phyloP scores from a whole-genome alignment of 2,888 invertebrate genomes.

The Acleris holmiana region DNA sequence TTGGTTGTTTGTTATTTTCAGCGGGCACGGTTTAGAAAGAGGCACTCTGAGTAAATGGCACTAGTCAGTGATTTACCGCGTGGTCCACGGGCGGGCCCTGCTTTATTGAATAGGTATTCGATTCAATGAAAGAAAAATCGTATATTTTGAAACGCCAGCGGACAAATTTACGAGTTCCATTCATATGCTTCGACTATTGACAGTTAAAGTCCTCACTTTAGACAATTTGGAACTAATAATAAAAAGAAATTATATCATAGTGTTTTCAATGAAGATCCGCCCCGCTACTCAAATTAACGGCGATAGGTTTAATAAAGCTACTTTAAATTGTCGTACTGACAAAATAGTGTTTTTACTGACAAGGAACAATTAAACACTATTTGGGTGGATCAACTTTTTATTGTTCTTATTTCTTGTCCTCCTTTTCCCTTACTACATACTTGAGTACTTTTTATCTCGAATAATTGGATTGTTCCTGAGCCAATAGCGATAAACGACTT shows the following conservation, averaged over 20 bases:
- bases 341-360: too few relatives aligned
- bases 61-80: conserved; percentile 70
- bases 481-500: too few relatives aligned
- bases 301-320: too few relatives aligned
- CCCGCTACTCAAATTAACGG: too few relatives aligned
- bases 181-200: conserved; percentile 67
- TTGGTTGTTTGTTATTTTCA: conserved; percentile 18
- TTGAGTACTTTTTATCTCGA: too few relatives aligned
- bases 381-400: too few relatives aligned
- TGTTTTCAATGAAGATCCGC: background rate
- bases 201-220: conserved; percentile 65
- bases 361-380: too few relatives aligned
- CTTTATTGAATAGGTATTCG: conserved; percentile 73
- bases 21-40: conserved; percentile 46
- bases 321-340: too few relatives aligned
- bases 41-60: conserved; percentile 58
- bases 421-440: too few relatives aligned
- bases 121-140: conserved; percentile 76
- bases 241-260: background rate
- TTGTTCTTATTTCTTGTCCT: too few relatives aligned
- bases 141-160: conserved; percentile 72
- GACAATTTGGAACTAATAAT: conserved; percentile 42
- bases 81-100: conserved; percentile 55
- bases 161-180: conserved; percentile 73
- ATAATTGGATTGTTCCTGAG: too few relatives aligned